Percentiles rank a stretch among this genome's conserved stretches.
Evolutionary conservation across 2,113 vertebrate genomes (phyloP).

Genomic region (Craseonycteris thonglongyai): DNA sequence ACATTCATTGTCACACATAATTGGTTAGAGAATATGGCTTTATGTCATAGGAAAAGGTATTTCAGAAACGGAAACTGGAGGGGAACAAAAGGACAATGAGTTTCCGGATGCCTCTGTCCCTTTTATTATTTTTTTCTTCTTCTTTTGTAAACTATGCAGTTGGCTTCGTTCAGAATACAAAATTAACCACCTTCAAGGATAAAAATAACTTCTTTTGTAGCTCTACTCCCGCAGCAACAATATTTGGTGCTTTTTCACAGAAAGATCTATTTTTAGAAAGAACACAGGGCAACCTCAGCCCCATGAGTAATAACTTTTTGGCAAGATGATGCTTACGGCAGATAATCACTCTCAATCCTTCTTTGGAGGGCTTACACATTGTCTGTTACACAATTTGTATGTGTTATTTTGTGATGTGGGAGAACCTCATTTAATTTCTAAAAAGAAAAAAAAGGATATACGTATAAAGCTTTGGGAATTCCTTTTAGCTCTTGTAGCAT

Average conservation of each 20-base stretch:
- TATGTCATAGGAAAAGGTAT: conserved; percentile 42
- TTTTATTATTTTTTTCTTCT: background rate
- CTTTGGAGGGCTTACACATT: background rate
- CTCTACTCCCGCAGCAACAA: conserved; percentile 3
- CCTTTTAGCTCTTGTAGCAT: background rate
- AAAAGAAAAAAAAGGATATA: background rate
- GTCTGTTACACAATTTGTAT: background rate
- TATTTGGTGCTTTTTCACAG: conserved; percentile 22
- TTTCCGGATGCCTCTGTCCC: conserved; percentile 7
- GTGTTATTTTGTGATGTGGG: background rate
- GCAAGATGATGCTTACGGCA: background rate
- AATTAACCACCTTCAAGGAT: background rate
- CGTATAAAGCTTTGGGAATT: background rate
- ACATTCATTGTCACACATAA: background rate
- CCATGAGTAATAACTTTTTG: conserved; percentile 57
- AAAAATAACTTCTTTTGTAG: conserved; percentile 63
- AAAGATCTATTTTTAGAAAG: conserved; percentile 61
- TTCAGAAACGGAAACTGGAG: conserved; percentile 20
- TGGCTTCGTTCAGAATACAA: conserved; percentile 15
- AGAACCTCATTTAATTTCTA: background rate
- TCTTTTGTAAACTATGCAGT: background rate
- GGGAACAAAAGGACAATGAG: background rate
- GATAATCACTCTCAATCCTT: background rate
- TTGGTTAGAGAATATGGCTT: background rate
- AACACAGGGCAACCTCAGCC: background rate